These are phyloP conservation scores for Xiphophorus maculatus DNA, from an alignment of 2,113 vertebrate genomes.

Conservation along the genomic window DNA sequence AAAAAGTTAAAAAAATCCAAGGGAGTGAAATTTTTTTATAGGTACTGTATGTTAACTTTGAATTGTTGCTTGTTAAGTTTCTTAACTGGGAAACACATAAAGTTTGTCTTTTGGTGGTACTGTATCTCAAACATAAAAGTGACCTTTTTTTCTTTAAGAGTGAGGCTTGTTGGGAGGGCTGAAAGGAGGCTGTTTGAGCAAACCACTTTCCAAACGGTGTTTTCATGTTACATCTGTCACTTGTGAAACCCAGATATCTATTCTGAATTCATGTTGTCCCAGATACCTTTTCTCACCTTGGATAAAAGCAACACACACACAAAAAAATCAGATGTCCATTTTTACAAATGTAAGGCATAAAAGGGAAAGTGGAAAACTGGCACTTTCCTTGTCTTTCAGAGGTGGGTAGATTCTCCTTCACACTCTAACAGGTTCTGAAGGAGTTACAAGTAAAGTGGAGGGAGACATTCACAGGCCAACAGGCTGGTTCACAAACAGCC, in stretches of 20 bases:
- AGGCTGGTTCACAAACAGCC: slow-evolving; percentile 73
- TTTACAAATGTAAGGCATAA: slow-evolving; percentile 31
- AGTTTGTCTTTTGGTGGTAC: neutral
- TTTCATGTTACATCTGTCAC: neutral
- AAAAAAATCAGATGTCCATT: slow-evolving; percentile 22
- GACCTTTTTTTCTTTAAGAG: neutral
- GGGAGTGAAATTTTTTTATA: no score
- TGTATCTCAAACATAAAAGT: neutral
- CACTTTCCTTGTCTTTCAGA: slow-evolving; percentile 47
- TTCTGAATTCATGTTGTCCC: slow-evolving; percentile 15
- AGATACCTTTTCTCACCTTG: slow-evolving; percentile 1
- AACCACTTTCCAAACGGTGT: slow-evolving; percentile 8
- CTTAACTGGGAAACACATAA: no score
- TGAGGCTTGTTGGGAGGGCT: neutral
- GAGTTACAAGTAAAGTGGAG: slow-evolving; percentile 66
- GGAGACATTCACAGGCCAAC: slow-evolving; percentile 68
- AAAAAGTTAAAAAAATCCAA: no score
- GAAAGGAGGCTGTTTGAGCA: neutral
- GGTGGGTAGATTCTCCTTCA: slow-evolving; percentile 72
- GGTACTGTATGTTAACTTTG: no score
- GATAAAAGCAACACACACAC: slow-evolving; percentile 13
- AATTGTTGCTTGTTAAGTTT: no score
- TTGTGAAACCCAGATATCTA: neutral
- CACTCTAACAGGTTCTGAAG: slow-evolving; percentile 74
- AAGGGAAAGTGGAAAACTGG: slow-evolving; percentile 33